phyloP scores from a whole-genome alignment of 2,113 vertebrate species.

The Laticauda laticaudata region DNA sequence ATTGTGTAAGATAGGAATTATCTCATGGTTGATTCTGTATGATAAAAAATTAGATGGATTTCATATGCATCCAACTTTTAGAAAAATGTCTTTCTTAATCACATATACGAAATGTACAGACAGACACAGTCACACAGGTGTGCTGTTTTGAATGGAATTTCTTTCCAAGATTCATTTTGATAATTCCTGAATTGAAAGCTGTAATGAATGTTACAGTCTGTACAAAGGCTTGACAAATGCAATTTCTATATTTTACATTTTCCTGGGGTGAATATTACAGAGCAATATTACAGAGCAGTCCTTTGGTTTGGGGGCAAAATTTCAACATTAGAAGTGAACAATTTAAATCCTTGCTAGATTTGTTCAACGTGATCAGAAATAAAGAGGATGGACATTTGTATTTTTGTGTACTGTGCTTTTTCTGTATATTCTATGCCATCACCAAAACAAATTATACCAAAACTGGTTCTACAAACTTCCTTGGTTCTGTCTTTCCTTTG shows the following conservation, averaged over 20 bases:
- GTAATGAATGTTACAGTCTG: constrained; percentile 63
- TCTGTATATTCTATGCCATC: not conserved
- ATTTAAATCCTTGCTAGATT: not conserved
- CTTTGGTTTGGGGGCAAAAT: not conserved
- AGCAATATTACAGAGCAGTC: not conserved
- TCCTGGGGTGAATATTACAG: constrained; percentile 50
- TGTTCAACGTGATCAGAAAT: not conserved
- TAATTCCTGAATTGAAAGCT: constrained; percentile 64
- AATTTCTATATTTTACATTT: constrained; percentile 67
- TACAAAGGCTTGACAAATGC: constrained; percentile 67
- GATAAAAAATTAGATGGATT: not conserved
- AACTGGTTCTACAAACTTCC: not conserved
- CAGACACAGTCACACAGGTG: constrained; percentile 46
- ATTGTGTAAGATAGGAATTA: not conserved
- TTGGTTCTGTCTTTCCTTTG: not conserved
- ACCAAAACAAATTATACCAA: not conserved
- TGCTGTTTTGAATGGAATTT: constrained; percentile 55
- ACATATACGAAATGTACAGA: not conserved
- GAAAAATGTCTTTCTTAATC: not conserved
- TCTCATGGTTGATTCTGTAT: not conserved
- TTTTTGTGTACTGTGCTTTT: not conserved
- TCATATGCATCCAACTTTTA: not conserved
- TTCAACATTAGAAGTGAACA: not conserved
- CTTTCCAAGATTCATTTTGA: constrained; percentile 56
- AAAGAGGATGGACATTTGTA: not conserved